These are phyloP conservation scores for Mimachlamys varia DNA, from an alignment of 2,888 invertebrate species.

Conservation along the genomic window DNA sequence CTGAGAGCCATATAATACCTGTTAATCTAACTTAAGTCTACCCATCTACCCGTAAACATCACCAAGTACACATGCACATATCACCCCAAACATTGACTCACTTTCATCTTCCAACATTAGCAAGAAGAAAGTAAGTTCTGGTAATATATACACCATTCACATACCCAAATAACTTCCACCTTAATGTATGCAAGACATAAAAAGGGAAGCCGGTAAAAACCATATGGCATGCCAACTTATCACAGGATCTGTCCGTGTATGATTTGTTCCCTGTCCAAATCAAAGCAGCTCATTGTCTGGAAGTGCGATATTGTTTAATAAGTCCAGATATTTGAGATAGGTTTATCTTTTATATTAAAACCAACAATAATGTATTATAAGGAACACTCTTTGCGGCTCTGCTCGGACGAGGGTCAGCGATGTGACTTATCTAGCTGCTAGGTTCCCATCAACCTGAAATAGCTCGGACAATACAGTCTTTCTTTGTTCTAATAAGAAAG, in stretches of 20 bases:
- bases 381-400: background rate
- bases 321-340: background rate
- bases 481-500: background rate
- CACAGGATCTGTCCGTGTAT: background rate
- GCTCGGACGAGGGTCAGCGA: background rate
- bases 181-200: background rate
- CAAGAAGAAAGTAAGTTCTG: background rate
- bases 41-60: background rate
- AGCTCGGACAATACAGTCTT: background rate
- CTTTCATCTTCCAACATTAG: background rate
- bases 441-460: background rate
- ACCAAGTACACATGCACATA: background rate
- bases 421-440: background rate
- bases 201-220: background rate
- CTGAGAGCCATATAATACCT: background rate
- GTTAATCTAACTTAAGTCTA: background rate
- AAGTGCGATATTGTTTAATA: background rate
- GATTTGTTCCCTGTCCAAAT: background rate
- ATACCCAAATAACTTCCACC: background rate
- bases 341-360: background rate
- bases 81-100: background rate
- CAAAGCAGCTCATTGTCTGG: background rate
- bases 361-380: background rate
- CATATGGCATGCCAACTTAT: background rate
- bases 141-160: background rate